These are phyloP conservation scores for Coenonympha arcania DNA, from an alignment of 2,888 invertebrate species.

Conservation along the genomic window DNA sequence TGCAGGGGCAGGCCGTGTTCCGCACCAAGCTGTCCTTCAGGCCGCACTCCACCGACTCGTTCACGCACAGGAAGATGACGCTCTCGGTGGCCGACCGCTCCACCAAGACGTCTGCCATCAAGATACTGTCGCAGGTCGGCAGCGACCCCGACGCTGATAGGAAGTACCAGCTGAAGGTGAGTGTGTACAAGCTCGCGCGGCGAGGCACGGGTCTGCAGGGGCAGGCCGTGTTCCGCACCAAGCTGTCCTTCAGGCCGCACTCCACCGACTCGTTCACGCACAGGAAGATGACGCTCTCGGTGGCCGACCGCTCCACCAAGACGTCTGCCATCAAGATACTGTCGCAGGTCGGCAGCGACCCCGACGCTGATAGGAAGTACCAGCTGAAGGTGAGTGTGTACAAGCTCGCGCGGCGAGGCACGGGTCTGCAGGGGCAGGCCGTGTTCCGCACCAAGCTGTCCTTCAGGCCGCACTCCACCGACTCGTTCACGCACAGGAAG, in stretches of 20 bases:
- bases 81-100: slow-evolving; percentile 96
- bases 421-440: slow-evolving; percentile 97
- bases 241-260: too few species aligned
- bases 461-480: slow-evolving; percentile 94
- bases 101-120: slow-evolving; percentile 94
- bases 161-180: slow-evolving; percentile 88
- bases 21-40: slow-evolving; percentile 96
- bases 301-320: too few species aligned
- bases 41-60: slow-evolving; percentile 98
- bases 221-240: too few species aligned
- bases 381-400: too few species aligned
- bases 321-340: too few species aligned
- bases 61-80: slow-evolving; percentile 99
- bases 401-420: slow-evolving; percentile 97
- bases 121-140: slow-evolving; percentile 94
- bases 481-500: slow-evolving; percentile 98
- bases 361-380: too few species aligned
- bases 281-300: too few species aligned
- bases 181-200: too few species aligned
- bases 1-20: too few species aligned
- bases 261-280: too few species aligned
- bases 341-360: too few species aligned
- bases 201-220: too few species aligned
- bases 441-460: slow-evolving; percentile 94
- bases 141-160: slow-evolving; percentile 95